Base-by-base conservation (phyloP, 1,140 invertebrate species). In the Pantala flavescens region DNA sequence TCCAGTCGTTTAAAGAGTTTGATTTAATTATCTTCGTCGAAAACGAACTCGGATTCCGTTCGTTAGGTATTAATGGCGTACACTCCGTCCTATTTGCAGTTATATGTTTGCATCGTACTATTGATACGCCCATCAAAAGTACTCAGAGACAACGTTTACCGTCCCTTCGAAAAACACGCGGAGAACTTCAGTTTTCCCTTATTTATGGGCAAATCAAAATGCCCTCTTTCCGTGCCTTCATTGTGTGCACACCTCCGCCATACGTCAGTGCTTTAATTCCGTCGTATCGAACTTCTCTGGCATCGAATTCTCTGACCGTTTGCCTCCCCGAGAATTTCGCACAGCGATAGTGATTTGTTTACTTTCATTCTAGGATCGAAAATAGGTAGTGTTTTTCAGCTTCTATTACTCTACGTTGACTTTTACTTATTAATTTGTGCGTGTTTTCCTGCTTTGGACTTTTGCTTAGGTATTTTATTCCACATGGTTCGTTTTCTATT, bases 181-280 rank as follows among this genome's bases (percentile, higher is more conserved):
- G 49, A 63, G 49, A 1, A 16, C 49, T 63, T 63, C 49, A 63
- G 49, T 63, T 63, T 63, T 5, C 3, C 49, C 49, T 63, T 63
- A 63, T 63, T 63, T 63, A 63, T 63, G 3, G 49, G 16, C 49
- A 63, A 63, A 63, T 63, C 49, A 63, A 63, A 63, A 63, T 63
- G 49, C n/a, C 49, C 49, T 63, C 49, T 19, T 21, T 63, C 49
- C 49, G n/a, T 63, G 49, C 5, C 49, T 63, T 63, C 49, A 63
- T 63, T 63, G 49, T 63, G 49, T 63, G 49, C 49, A 63, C 49
- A 19, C 49, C 49, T 16, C 16, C 49, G n/a, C 49, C 12, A 63
- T 63, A 7, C 49, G 12, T 63, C 49, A 63, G 49, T 5, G 16
- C 49, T 63, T 63, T 63, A 63, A 63, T 63, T 63, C 16, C 28